Conservation (phyloP, 2,797 vertebrate genomes). For the Xyrichtys novacula region DNA sequence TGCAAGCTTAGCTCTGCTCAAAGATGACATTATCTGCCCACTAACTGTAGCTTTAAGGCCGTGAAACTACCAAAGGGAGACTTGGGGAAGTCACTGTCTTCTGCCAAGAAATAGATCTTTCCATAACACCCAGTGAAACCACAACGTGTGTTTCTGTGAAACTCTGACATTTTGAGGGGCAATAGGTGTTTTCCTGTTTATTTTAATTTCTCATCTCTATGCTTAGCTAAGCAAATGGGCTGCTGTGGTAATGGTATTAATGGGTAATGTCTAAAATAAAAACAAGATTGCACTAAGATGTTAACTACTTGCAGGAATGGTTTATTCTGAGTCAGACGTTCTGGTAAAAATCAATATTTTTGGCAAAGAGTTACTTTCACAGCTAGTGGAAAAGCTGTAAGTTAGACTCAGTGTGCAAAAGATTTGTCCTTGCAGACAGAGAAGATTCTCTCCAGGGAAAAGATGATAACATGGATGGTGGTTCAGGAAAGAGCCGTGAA, state of each 20-base stretch:
- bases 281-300: not conserved
- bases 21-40: not conserved
- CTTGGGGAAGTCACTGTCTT: not conserved
- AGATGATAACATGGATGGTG: constrained; percentile 34
- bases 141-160: not conserved
- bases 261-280: not conserved
- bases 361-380: not conserved
- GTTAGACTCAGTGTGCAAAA: not conserved
- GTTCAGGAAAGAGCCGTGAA: not conserved
- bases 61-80: not conserved
- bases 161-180: too few species aligned
- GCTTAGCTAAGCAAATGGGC: not conserved
- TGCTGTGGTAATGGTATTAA: too few species aligned
- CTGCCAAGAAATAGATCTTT: not conserved
- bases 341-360: not conserved
- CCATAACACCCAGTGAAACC: not conserved
- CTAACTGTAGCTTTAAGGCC: not conserved
- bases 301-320: too few species aligned
- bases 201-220: too few species aligned
- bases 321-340: too few species aligned
- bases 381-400: not conserved
- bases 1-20: not conserved
- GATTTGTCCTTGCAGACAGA: not conserved
- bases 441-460: constrained; percentile 6
- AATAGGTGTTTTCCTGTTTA: not conserved